These are phyloP conservation scores for Drosophila niveifrons DNA, from an alignment of 2,888 invertebrate species.

Conservation along the genomic window DNA sequence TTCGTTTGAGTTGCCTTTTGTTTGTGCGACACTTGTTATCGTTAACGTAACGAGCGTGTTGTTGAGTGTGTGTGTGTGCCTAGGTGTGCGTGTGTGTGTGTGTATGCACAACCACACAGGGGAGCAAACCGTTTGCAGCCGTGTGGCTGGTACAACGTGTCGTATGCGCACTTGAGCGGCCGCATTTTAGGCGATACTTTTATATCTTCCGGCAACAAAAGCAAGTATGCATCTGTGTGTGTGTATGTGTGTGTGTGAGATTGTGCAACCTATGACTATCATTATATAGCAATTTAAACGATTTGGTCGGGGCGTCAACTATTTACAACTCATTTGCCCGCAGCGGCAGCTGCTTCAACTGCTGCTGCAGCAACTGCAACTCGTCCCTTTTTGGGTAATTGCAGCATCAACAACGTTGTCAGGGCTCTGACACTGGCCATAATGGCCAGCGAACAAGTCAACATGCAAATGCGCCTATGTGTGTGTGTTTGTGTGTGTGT, in stretches of 20 bases:
- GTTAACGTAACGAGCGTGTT: slow-evolving; percentile 39
- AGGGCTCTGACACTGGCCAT: slow-evolving; percentile 40
- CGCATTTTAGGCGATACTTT: slow-evolving; percentile 64
- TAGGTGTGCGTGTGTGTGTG: slow-evolving; percentile 34
- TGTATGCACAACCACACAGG: slow-evolving; percentile 37
- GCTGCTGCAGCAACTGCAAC: slow-evolving; percentile 24
- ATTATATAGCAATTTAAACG: slow-evolving; percentile 77
- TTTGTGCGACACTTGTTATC: slow-evolving; percentile 76
- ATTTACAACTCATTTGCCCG: slow-evolving; percentile 66
- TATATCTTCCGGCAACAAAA: slow-evolving; percentile 60
- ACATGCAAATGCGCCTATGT: slow-evolving; percentile 34
- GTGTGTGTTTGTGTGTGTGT: slow-evolving; percentile 30
- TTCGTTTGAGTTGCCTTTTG: slow-evolving; percentile 41
- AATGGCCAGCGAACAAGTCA: slow-evolving; percentile 59
- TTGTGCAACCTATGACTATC: slow-evolving; percentile 54
- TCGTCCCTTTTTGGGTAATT: slow-evolving; percentile 49
- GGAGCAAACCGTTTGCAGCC: slow-evolving; percentile 36
- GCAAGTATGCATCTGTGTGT: not conserved
- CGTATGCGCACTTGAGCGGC: slow-evolving; percentile 76
- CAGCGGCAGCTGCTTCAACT: slow-evolving; percentile 34
- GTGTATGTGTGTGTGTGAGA: slow-evolving; percentile 1
- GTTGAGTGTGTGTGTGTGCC: slow-evolving; percentile 22
- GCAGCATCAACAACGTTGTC: slow-evolving; percentile 52
- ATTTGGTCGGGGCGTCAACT: slow-evolving; percentile 67
- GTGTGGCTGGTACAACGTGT: slow-evolving; percentile 63